These are phyloP conservation scores for Luscinia luscinia DNA, from an alignment of 2,797 vertebrate species.

Conservation along the genomic window DNA sequence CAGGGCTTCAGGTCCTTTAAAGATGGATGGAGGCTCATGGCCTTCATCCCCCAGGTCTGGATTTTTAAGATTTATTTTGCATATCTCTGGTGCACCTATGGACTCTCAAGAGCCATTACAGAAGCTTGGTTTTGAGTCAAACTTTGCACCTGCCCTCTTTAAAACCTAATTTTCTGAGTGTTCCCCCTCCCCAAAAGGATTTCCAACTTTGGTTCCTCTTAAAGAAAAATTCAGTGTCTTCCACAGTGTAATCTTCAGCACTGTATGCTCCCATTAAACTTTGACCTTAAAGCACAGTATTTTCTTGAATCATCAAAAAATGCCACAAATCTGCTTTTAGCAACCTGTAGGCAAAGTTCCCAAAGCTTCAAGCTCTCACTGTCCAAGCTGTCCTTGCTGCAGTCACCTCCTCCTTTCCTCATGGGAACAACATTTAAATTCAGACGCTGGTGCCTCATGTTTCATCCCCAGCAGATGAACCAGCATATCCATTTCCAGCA, in stretches of 20 bases:
- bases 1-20: background rate
- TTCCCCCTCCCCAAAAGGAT: background rate
- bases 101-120: background rate
- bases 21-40: rapidly evolving
- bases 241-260: background rate
- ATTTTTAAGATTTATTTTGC: background rate
- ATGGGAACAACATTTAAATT: background rate
- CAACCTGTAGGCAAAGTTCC: background rate
- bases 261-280: background rate
- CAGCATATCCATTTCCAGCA: constrained; percentile 49
- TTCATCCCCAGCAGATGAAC: constrained; percentile 26
- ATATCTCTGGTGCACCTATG: too few relatives aligned
- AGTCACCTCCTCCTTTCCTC: background rate
- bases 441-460: background rate
- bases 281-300: background rate
- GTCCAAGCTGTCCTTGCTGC: background rate
- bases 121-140: background rate
- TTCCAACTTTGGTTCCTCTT: background rate
- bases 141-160: background rate
- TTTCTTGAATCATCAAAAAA: background rate
- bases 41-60: background rate
- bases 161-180: background rate
- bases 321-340: background rate
- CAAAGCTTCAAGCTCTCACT: background rate
- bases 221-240: background rate